These are phyloP conservation scores for Bursaphelenchus mucronatus DNA, from an alignment of 1,140 invertebrate species.

Conservation along the genomic window DNA sequence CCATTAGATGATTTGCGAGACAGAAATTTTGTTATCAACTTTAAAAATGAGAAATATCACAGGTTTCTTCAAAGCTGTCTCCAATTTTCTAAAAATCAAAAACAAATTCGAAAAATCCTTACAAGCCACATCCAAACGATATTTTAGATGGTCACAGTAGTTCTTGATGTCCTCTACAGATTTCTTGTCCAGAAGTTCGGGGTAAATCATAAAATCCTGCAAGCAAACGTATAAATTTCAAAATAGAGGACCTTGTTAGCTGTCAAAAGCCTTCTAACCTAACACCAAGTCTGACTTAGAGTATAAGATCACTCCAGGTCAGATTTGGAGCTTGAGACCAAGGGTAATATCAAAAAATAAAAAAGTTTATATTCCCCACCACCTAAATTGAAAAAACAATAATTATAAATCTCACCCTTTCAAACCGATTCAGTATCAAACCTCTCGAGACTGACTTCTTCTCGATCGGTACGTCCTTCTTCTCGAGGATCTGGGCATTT, in stretches of 20 bases:
- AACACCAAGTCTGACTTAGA: no score
- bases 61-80: no score
- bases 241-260: background rate
- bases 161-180: slow-evolving; percentile 49
- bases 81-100: background rate
- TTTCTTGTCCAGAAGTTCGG: slow-evolving; percentile 51
- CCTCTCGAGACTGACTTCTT: slow-evolving; percentile 53
- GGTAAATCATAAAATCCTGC: slow-evolving; percentile 59
- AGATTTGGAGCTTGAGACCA: no score
- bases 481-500: slow-evolving; percentile 3
- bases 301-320: no score
- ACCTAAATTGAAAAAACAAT: background rate
- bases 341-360: no score
- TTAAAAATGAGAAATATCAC: no score
- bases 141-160: slow-evolving; percentile 35
- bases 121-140: slow-evolving; percentile 28
- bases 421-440: slow-evolving; percentile 54
- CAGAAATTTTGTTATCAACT: no score
- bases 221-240: background rate
- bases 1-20: no score
- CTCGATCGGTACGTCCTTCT: slow-evolving; percentile 43
- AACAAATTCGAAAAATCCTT: slow-evolving; percentile 4
- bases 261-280: no score
- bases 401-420: slow-evolving; percentile 46
- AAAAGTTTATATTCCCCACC: background rate